Evolutionary conservation across 2,797 vertebrate genomes (phyloP).

Genomic region (Emys orbicularis): DNA sequence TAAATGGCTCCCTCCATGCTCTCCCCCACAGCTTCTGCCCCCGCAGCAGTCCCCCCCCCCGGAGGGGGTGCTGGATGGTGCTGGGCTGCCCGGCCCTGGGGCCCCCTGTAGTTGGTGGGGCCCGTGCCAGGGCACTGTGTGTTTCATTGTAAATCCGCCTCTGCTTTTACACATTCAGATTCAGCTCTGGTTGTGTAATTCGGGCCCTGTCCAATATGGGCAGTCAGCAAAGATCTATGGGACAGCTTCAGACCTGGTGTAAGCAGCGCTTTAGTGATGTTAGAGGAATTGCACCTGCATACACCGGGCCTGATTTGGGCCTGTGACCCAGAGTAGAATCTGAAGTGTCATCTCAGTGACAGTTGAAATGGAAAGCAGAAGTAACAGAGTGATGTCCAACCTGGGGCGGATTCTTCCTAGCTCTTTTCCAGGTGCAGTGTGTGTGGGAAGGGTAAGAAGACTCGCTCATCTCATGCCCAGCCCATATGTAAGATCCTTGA

Average conservation of each 20-base stretch:
- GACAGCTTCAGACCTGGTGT: fast-evolving
- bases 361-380: background rate
- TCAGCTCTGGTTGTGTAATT: background rate
- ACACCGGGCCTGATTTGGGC: background rate
- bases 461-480: background rate
- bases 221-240: background rate
- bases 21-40: too few species aligned
- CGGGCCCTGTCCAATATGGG: background rate
- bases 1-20: too few species aligned
- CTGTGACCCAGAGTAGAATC: background rate
- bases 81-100: too few species aligned
- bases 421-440: background rate
- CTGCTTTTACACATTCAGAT: background rate
- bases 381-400: fast-evolving
- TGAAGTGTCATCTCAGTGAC: fast-evolving
- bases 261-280: background rate
- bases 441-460: background rate
- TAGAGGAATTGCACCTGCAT: fast-evolving
- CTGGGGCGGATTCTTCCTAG: fast-evolving
- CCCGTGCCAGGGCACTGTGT: too few species aligned
- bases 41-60: too few species aligned
- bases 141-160: too few species aligned
- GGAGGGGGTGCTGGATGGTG: too few species aligned
- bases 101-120: too few species aligned
- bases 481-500: fast-evolving